Evolutionary conservation across 2,888 invertebrate genomes (phyloP).

Genomic region (Ornithoptera priamus): DNA sequence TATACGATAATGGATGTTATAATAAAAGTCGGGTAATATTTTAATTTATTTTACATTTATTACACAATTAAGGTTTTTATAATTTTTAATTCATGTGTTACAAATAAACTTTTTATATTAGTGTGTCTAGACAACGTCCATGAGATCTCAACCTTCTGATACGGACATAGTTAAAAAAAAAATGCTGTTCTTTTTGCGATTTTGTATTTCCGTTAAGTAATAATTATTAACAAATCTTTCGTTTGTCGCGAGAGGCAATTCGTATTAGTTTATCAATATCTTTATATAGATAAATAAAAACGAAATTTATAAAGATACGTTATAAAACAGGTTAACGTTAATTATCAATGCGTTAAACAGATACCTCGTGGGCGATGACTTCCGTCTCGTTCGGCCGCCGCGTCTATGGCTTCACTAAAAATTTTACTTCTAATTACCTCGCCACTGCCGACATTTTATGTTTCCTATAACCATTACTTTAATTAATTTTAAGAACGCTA

Average conservation of each 20-base stretch:
- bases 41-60: conserved; percentile 66
- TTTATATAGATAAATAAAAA: conserved; percentile 16
- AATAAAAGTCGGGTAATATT: conserved; percentile 49
- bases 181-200: neutral
- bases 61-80: conserved; percentile 34
- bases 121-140: neutral
- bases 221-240: conserved; percentile 6
- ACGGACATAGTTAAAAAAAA: neutral
- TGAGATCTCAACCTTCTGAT: neutral
- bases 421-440: conserved; percentile 71
- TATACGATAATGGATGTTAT: conserved; percentile 70
- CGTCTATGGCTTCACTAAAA: conserved; percentile 52
- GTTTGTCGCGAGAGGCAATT: conserved; percentile 6
- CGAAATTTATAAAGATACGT: conserved; percentile 6
- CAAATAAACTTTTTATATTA: neutral
- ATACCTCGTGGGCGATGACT: conserved; percentile 42
- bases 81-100: neutral
- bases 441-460: conserved; percentile 66
- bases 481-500: conserved; percentile 68
- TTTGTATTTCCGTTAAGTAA: conserved; percentile 8
- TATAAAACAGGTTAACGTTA: conserved; percentile 31
- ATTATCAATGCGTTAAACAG: conserved; percentile 36
- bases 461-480: conserved; percentile 72
- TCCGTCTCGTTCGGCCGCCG: conserved; percentile 50
- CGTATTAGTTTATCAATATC: conserved; percentile 30